Evolutionary conservation across 1,140 invertebrate species (phyloP), one percentile per base, ranked within the genome.

Genomic region (Diuraphis noxia): DNA sequence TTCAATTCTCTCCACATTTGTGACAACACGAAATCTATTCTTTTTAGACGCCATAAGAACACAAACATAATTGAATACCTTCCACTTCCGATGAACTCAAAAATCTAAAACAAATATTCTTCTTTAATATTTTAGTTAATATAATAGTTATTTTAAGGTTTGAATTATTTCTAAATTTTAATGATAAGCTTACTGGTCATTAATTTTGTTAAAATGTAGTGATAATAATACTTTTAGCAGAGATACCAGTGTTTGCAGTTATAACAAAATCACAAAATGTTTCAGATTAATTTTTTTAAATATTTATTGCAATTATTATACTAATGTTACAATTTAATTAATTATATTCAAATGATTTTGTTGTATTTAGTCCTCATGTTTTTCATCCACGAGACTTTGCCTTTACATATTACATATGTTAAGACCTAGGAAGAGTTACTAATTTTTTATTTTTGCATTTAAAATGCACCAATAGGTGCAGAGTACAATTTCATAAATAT

Each of bases 21-120:
- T 77, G 97, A 96, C 84, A 99, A 94, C 84, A 97, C 96, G 93
- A 97, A 97, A 94, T 99, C 98, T 96, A 99, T 98, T 92, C 98
- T 95, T 94, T 99, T 99, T 43, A 98, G 96, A 93, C 97, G 96
- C 98, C 98, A 99, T 85, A 99, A 94, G 49, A 98, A 97, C 93
- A 97, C 97, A 94, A 99, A 99, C 23, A 99, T 95, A 34, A 82
- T 46, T 91, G 96, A 95, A 93, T 98, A 95, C 94, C 99, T 99
- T 41, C 95, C 96, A 93, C 97, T 96, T 93, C 96, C 96, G 81
- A 97, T 96, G 23, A 96, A 96, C 92, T 98, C 97, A 93, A 99
- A 96, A 93, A 99, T 96, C 96, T 96, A 92, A 63, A 93, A 88
- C 92, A 46, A 82, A 30, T 63, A 6, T n/a, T 56, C n/a, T 63